phyloP scores from a whole-genome alignment of 2,113 vertebrate genomes.

The Chunga burmeisteri region DNA sequence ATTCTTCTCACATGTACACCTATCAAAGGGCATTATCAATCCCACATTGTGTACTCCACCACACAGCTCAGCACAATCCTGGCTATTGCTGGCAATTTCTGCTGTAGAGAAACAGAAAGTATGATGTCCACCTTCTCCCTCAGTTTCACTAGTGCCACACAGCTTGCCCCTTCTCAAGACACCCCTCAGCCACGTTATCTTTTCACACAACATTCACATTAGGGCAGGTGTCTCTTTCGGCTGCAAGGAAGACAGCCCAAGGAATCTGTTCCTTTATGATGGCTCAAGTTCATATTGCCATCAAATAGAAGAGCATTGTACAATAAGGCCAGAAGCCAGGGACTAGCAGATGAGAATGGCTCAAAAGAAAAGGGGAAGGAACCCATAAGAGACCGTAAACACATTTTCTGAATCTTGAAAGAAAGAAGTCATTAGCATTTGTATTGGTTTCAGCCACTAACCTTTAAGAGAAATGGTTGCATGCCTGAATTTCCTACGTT shows the following conservation, averaged over 20 bases:
- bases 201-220: not conserved
- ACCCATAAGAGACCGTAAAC: not conserved
- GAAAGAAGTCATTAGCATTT: constrained; percentile 29
- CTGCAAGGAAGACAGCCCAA: not conserved
- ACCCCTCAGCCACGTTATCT: rapidly evolving
- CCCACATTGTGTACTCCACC: not conserved
- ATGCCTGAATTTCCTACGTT: not conserved
- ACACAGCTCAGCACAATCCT: not conserved
- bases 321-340: not conserved
- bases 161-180: not conserved
- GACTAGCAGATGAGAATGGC: not conserved
- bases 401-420: not conserved
- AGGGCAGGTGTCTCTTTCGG: not conserved
- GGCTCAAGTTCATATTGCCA: not conserved
- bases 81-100: not conserved
- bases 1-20: not conserved
- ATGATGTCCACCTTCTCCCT: not conserved
- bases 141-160: not conserved
- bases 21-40: not conserved
- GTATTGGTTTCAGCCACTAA: not conserved
- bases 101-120: not conserved
- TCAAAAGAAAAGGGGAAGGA: not conserved
- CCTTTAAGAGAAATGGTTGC: not conserved
- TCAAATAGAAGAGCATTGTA: not conserved
- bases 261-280: not conserved